Evolutionary conservation across 2,113 vertebrate species (phyloP).

Genomic region (Oenanthe melanoleuca): DNA sequence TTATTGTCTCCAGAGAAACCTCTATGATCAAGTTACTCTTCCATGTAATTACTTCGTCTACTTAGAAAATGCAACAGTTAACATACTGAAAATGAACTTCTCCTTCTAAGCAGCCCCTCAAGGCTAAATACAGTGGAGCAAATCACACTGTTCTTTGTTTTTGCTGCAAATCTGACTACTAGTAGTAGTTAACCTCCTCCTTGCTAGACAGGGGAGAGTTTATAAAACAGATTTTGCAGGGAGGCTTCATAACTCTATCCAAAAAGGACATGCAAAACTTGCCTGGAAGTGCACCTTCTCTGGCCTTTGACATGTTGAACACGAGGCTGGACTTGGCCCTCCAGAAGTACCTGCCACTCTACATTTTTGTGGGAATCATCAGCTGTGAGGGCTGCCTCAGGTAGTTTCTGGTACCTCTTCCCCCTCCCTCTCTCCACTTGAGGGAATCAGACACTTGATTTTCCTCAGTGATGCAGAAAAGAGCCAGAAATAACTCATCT

Average conservation of each 20-base stretch:
- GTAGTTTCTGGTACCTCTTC: neutral
- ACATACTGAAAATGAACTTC: neutral
- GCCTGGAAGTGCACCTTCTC: neutral
- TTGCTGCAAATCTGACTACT: neutral
- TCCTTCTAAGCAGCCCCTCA: neutral
- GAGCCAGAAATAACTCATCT: neutral
- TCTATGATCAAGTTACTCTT: neutral
- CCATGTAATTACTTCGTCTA: neutral
- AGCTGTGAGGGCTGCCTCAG: neutral
- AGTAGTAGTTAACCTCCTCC: neutral
- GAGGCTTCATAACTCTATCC: neutral
- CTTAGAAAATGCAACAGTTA: neutral
- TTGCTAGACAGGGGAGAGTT: neutral
- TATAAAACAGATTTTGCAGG: rapidly evolving
- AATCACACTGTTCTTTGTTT: neutral
- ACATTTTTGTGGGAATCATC: neutral
- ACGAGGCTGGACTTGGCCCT: neutral
- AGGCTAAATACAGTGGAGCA: neutral
- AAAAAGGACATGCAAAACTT: neutral
- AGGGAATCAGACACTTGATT: neutral
- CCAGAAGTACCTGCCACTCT: neutral
- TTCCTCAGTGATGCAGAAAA: neutral
- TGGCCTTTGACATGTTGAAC: rapidly evolving
- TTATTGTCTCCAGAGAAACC: neutral
- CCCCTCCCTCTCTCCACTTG: neutral